Percentiles rank a stretch among this genome's conserved stretches.
Conservation (phyloP, 2,797 vertebrate genomes). For the Urocyon cinereoargenteus region DNA sequence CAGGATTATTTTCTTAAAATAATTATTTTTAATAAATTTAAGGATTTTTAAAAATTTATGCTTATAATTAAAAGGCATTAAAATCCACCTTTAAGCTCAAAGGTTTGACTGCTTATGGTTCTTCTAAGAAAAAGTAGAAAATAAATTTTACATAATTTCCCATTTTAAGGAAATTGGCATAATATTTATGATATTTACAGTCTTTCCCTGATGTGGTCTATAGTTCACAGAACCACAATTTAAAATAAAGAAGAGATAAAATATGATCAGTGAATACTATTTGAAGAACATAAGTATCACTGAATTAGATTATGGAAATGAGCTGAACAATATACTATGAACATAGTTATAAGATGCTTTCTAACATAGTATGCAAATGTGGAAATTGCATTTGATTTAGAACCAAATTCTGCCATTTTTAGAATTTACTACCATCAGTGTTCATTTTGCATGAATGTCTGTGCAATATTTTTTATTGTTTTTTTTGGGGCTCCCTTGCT, state of each 20-base stretch:
- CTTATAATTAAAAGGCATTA: conserved; percentile 28
- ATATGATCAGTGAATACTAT: conserved; percentile 81
- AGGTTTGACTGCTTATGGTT: conserved; percentile 48
- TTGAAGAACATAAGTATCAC: conserved; percentile 79
- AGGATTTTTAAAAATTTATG: not conserved
- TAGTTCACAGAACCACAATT: conserved; percentile 74
- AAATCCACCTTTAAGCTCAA: conserved; percentile 9
- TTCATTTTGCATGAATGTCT: conserved; percentile 77
- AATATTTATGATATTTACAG: conserved; percentile 79
- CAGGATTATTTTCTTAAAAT: conserved; percentile 44
- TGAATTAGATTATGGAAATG: conserved; percentile 85
- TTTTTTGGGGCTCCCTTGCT: conserved; percentile 32
- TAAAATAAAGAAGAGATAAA: conserved; percentile 77
- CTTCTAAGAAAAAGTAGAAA: conserved; percentile 61
- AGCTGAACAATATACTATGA: conserved; percentile 82
- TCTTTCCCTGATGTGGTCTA: conserved; percentile 72
- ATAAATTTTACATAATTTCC: conserved; percentile 68
- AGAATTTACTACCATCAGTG: conserved; percentile 78
- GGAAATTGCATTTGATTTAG: conserved; percentile 80
- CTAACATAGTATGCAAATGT: conserved; percentile 81
- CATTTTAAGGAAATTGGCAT: conserved; percentile 77
- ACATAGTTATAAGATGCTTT: conserved; percentile 79
- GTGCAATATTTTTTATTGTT: conserved; percentile 67
- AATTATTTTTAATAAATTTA: conserved; percentile 47
- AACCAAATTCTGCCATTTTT: conserved; percentile 81